These are phyloP conservation scores for Xiphorhynchus elegans DNA, from an alignment of 2,113 vertebrate species.

Conservation along the genomic window DNA sequence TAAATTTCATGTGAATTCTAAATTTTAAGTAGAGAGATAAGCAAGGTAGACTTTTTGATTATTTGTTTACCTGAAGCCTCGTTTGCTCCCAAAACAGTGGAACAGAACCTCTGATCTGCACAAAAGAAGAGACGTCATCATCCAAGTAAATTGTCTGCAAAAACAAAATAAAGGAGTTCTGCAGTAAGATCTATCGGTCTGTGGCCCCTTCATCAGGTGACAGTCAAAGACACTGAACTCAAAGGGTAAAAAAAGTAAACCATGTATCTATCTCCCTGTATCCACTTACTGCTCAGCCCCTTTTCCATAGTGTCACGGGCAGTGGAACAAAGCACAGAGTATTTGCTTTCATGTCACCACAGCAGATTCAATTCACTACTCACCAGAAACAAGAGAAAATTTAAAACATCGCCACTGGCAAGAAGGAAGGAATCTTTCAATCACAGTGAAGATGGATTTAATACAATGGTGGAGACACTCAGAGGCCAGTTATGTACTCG, in stretches of 20 bases:
- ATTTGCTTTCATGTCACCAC: background rate
- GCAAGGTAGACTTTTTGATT: background rate
- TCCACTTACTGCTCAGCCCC: background rate
- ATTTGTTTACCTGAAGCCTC: conserved; percentile 74
- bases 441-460: background rate
- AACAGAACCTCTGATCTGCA: conserved; percentile 83
- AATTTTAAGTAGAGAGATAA: background rate
- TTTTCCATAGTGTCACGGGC: background rate
- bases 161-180: conserved; percentile 7
- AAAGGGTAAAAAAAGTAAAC: conserved; percentile 19
- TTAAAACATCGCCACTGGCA: background rate
- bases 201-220: conserved; percentile 31
- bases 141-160: conserved; percentile 82
- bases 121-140: conserved; percentile 80
- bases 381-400: conserved; percentile 16
- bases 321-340: background rate
- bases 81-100: conserved; percentile 84
- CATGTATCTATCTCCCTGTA: conserved; percentile 22
- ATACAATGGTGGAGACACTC: background rate
- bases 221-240: conserved; percentile 54
- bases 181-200: conserved; percentile 40
- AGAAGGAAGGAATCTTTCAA: background rate
- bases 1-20: background rate
- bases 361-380: conserved; percentile 12
- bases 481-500: background rate